Base-by-base conservation (phyloP, 1,140 invertebrate species). In the Patella vulgata region DNA sequence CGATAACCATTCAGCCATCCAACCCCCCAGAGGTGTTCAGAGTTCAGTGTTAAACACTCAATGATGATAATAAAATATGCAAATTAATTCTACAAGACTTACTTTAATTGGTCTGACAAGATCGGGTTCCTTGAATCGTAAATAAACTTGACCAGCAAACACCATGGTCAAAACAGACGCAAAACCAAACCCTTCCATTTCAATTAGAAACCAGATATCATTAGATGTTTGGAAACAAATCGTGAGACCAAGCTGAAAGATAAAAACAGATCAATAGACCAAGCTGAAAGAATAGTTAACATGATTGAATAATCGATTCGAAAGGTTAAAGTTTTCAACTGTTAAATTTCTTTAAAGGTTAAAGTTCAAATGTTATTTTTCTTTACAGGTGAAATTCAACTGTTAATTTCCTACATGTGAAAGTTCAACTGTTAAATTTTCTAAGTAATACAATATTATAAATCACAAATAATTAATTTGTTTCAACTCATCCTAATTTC, bases 141-240 rank as follows among this genome's bases (percentile, higher is more conserved):
- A 70, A 40, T 74, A 79, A 14, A 77, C 68, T 51, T 80, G 77
- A 36, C 77, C 76, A 47, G 74, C 78, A 74, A 82, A 77, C 25
- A 78, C 77, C 43, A 79, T 72, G 21, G 71, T 68, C 2, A 81
- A 58, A 25, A 83, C 66, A 25, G 75, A 59, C 3, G 74, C 78
- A 73, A 81, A 81, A 25, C 70, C 76, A 69, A 77, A 82, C 1
- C 75, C 80, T 58, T 75, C 73, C 77, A 79, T 75, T 51, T 79
- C 81, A 33, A 82, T 81, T 59, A 77, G 63, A 61, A 70, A 80
- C 67, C 78, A 78, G 28, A 81, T 79, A 43, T 82, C 75, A 42
- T 71, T 66, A 28, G 70, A 74, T 9, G 64, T 63, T 53, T 75
- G 75, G 68, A 77, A 79, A 11, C 73, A 58, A 25, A 81, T 39